These are phyloP conservation scores for Cheirogaleus medius DNA, from an alignment of 2,113 vertebrate genomes.

Conservation along the genomic window DNA sequence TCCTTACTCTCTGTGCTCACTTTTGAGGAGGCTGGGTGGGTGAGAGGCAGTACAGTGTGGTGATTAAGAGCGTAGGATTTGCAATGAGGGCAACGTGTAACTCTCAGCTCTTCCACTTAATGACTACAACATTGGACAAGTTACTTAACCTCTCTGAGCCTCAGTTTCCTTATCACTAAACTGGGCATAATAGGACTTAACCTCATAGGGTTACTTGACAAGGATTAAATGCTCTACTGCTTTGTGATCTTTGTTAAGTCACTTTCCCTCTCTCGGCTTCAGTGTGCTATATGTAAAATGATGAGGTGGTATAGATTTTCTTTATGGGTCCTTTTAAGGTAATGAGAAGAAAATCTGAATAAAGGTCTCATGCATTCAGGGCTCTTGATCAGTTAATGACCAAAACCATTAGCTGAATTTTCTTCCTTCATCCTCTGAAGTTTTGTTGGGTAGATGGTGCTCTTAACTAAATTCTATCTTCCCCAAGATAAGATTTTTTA, in stretches of 20 bases:
- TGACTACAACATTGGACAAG: not conserved
- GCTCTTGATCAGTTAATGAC: not conserved
- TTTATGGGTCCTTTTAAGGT: not conserved
- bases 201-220: not conserved
- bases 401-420: not conserved
- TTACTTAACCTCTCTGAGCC: constrained; percentile 29
- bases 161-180: constrained; percentile 9
- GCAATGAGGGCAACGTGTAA: constrained; percentile 16
- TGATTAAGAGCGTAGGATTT: not conserved
- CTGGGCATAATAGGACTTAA: not conserved
- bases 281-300: not conserved
- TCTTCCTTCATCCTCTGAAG: not conserved
- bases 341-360: constrained; percentile 18
- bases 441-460: not conserved
- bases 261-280: not conserved
- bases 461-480: constrained; percentile 29
- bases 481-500: constrained; percentile 26
- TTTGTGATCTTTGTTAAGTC: constrained; percentile 1
- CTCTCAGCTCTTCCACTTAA: not conserved
- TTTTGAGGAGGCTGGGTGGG: not conserved
- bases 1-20: not conserved
- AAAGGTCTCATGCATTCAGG: not conserved
- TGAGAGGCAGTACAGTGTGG: not conserved
- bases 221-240: not conserved
- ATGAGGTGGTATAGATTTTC: not conserved